These are phyloP conservation scores for Dugesia japonica DNA, from an alignment of 2,888 invertebrate genomes.

Conservation along the genomic window DNA sequence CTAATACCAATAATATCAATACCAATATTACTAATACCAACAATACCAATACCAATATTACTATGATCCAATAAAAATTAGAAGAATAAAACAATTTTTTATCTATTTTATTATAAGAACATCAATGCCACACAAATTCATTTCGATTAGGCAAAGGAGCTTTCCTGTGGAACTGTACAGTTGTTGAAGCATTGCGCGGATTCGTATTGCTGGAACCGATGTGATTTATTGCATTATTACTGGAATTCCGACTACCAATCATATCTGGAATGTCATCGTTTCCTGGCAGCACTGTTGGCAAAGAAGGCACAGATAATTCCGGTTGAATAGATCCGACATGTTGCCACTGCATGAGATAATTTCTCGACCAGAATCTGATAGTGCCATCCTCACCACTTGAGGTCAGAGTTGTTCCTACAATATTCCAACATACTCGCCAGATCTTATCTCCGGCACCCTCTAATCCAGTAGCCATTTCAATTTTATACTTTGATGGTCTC, in stretches of 20 bases:
- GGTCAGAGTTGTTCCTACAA: neutral
- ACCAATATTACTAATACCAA: too few relatives aligned
- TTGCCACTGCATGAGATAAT: neutral
- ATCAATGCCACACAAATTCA: neutral
- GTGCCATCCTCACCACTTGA: neutral
- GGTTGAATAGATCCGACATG: neutral
- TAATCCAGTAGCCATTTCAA: neutral
- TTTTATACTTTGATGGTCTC: neutral
- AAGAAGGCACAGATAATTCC: neutral
- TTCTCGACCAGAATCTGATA: neutral
- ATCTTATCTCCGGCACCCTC: neutral
- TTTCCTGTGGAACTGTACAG: neutral
- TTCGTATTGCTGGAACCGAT: constrained; percentile 1
- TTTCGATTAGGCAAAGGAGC: neutral
- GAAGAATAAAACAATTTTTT: neutral
- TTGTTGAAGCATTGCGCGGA: neutral
- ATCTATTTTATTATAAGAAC: neutral
- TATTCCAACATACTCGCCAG: neutral
- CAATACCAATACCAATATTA: too few relatives aligned
- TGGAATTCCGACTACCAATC: neutral
- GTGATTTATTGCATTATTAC: neutral
- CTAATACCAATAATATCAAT: too few relatives aligned
- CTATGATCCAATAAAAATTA: neutral
- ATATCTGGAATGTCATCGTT: neutral
- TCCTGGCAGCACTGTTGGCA: neutral